phyloP scores from a whole-genome alignment of 2,888 invertebrate genomes.

The Erannis defoliaria region DNA sequence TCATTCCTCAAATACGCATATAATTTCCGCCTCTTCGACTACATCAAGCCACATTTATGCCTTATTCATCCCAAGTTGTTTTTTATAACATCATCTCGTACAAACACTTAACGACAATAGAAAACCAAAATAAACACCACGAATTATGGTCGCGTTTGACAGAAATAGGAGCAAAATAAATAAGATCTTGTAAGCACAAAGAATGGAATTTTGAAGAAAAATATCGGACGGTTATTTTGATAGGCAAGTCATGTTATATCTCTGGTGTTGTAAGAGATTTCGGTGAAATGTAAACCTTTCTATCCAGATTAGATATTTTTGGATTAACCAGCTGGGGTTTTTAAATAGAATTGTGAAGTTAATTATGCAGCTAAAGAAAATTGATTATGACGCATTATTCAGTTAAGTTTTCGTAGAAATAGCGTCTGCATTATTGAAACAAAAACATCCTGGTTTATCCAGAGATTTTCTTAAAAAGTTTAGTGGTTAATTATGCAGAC shows the following conservation, averaged over 20 bases:
- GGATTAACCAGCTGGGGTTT: constrained; percentile 23
- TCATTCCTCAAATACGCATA: too few species aligned
- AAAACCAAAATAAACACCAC: constrained; percentile 26
- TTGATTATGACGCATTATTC: constrained; percentile 17
- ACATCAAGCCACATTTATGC: constrained; percentile 6
- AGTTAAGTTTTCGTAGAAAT: constrained; percentile 1
- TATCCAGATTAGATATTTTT: constrained; percentile 24
- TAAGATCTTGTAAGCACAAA: constrained; percentile 15
- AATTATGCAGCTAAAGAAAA: constrained; percentile 20
- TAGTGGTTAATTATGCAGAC: background rate
- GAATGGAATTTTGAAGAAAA: constrained; percentile 24
- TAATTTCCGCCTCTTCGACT: constrained; percentile 8
- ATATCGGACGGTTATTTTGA: constrained; percentile 25
- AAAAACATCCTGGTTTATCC: background rate
- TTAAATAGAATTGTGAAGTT: constrained; percentile 24
- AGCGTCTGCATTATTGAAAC: background rate
- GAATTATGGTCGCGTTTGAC: constrained; percentile 25
- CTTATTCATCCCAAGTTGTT: constrained; percentile 16
- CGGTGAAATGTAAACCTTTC: constrained; percentile 31
- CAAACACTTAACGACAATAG: constrained; percentile 32
- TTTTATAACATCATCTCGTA: constrained; percentile 24
- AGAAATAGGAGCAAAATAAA: constrained; percentile 31
- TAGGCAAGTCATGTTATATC: constrained; percentile 15
- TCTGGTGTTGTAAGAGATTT: constrained; percentile 29
- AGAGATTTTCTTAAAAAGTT: background rate